Conservation (phyloP, 2,888 invertebrate genomes). For the Drosophila cognata region DNA sequence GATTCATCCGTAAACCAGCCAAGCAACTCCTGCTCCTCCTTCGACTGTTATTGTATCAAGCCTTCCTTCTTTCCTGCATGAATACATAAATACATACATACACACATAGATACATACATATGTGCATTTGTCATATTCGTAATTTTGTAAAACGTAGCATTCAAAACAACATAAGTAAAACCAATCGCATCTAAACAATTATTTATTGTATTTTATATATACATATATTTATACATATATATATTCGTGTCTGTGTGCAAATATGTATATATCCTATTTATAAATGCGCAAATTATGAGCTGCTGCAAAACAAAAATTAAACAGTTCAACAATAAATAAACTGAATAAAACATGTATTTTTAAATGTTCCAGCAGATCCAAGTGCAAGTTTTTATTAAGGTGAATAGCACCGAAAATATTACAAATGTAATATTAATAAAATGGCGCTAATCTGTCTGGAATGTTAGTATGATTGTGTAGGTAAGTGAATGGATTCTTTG, state of each 20-base stretch:
- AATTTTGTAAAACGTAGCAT: slow-evolving; percentile 39
- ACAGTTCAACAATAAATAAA: slow-evolving; percentile 11
- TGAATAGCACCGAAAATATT: not conserved
- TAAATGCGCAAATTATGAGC: slow-evolving; percentile 20
- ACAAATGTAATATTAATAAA: not conserved
- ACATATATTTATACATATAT: not conserved
- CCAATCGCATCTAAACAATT: slow-evolving; percentile 32
- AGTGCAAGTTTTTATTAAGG: not conserved
- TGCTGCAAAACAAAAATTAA: slow-evolving; percentile 31
- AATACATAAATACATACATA: not conserved
- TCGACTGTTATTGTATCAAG: slow-evolving; percentile 3
- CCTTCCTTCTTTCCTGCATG: not conserved
- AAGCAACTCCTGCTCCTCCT: not conserved
- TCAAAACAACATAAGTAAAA: slow-evolving; percentile 8
- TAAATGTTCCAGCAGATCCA: not conserved
- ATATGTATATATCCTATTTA: slow-evolving; percentile 50
- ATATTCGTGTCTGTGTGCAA: not conserved
- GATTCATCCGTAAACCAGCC: not conserved
- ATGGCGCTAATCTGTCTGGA: not conserved
- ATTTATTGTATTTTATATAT: slow-evolving; percentile 73
- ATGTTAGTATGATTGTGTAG: not conserved
- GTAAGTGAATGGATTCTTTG: not conserved
- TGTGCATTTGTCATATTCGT: slow-evolving; percentile 57
- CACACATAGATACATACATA: slow-evolving; percentile 1
- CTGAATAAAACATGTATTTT: not conserved